Evolutionary conservation across 2,797 vertebrate genomes (phyloP), one percentile per base, ranked within the genome.

Genomic region (Alectoris magna): DNA sequence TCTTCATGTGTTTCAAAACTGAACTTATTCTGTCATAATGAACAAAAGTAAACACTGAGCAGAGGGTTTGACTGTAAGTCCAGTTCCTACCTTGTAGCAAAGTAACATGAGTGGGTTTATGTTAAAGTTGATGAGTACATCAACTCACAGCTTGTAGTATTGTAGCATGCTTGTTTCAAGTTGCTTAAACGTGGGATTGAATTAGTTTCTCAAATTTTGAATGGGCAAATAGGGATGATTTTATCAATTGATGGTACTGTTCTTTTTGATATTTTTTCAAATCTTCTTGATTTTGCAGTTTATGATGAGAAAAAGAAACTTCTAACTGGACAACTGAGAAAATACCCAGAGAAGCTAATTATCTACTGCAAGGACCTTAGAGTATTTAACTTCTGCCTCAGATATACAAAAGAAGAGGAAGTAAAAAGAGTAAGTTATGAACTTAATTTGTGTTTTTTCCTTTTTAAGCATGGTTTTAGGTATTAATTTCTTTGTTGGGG

Each of bases 321-420:
- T 87, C 93, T 98, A 11, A 97, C 97, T 69, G 98, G 97, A 71
- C 96, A 98, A 60, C 91, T 98, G 71, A 98, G 97, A 97, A 99
- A 98, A 95, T 98, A 98, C 59, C 98, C 98, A 1, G 98, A 98
- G 51, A 98, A 97, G 59, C 97, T 99, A 53, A 98, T 98, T 82
- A 98, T 99, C 94, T 98, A 98, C 91, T 98, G 98, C 94, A 99
- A 98, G 97, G 98, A 99, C 87, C 98, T 99, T 69, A 98, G 98
- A 46, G 98, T 99, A 44, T 98, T 99, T 96, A 96, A 98, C 80
- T 99, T 99, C 94, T 98, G 98, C 72, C 95, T 99, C 95, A 97
- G 98, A 85, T 99, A 97, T 93, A 98, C 98, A 53, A 98, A 98
- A 95, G 98, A 98, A 96, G 98, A 99, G 95, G 98, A 98, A 95